Conservation (phyloP, 2,113 vertebrate species). For the cattle (Bos taurus) region DNA sequence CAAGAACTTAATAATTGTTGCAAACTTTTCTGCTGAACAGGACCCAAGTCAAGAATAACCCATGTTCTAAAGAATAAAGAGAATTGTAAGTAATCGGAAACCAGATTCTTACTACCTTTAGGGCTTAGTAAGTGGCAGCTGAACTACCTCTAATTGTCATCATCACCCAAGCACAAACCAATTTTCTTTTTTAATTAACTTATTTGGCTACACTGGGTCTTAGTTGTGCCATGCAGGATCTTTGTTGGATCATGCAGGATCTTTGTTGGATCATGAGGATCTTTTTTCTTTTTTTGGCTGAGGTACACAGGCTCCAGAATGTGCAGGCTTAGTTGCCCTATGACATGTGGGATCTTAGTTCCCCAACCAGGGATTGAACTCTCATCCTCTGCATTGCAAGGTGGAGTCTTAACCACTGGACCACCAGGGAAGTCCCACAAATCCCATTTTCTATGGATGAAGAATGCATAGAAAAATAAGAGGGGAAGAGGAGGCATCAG, state of each 20-base stretch:
- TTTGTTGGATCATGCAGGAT: neutral
- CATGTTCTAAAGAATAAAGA: neutral
- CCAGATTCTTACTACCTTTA: neutral
- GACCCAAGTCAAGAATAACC: neutral
- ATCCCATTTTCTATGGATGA: neutral
- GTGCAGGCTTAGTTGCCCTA: neutral
- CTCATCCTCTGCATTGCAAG: neutral
- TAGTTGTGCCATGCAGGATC: neutral
- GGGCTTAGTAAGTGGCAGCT: neutral
- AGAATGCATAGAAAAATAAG: neutral
- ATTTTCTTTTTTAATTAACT: neutral
- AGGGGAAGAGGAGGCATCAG: neutral
- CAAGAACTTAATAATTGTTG: neutral
- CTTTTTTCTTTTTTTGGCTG: neutral
- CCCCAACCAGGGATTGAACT: neutral
- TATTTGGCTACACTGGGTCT: neutral
- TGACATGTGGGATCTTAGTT: neutral
- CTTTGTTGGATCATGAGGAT: neutral
- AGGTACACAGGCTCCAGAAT: neutral
- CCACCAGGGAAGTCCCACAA: neutral
- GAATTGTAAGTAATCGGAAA: neutral
- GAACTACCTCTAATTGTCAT: neutral
- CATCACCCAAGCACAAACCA: neutral
- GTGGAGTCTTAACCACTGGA: neutral
- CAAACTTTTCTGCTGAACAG: neutral